Evolutionary conservation across 2,888 invertebrate genomes (phyloP).

Genomic region (Volucella bombylans): DNA sequence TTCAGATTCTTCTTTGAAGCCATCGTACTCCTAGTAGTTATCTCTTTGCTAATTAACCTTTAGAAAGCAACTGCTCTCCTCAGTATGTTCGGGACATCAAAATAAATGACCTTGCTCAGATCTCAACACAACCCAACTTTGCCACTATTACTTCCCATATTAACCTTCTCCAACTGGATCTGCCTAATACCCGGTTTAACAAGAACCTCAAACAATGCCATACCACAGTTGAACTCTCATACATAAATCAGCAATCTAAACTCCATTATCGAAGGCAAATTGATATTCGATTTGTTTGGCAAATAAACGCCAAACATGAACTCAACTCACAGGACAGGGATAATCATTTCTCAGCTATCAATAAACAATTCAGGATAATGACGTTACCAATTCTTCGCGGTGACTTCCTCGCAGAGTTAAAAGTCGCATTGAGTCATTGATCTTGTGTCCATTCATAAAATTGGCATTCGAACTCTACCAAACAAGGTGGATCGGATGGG

Average conservation of each 20-base stretch:
- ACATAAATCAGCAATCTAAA: constrained; percentile 68
- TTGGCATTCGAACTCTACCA: constrained; percentile 69
- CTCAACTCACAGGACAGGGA: constrained; percentile 46
- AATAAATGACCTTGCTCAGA: constrained; percentile 47
- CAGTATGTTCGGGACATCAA: background rate
- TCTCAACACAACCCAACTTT: constrained; percentile 17
- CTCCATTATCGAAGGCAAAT: constrained; percentile 72
- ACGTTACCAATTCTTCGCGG: constrained; percentile 72
- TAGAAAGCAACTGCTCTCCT: too few species aligned
- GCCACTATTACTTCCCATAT: constrained; percentile 39
- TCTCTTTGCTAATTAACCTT: too few species aligned
- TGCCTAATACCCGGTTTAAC: constrained; percentile 53
- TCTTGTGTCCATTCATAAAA: constrained; percentile 73
- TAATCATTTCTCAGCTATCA: constrained; percentile 73
- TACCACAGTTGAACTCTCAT: constrained; percentile 52
- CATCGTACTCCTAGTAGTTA: too few species aligned
- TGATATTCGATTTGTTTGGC: constrained; percentile 73
- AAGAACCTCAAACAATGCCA: constrained; percentile 60
- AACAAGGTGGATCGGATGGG: constrained; percentile 69
- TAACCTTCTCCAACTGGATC: constrained; percentile 18
- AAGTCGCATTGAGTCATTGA: constrained; percentile 73
- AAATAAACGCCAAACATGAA: constrained; percentile 68
- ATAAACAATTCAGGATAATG: constrained; percentile 74
- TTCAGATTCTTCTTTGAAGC: too few species aligned
- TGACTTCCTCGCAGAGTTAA: constrained; percentile 69